phyloP scores from a whole-genome alignment of 2,888 invertebrate species.

The Nephrotoma flavescens region DNA sequence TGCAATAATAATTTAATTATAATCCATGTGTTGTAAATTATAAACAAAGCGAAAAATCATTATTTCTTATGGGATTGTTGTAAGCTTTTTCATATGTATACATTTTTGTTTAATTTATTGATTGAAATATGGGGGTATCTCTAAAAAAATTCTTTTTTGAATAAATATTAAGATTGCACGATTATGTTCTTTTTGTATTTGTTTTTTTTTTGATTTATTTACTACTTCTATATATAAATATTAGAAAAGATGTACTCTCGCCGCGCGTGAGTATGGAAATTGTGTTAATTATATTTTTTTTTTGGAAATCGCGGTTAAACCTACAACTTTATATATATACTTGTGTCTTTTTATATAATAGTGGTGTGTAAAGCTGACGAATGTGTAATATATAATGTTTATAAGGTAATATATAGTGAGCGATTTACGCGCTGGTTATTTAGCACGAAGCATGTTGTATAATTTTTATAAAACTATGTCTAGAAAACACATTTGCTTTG shows the following conservation, averaged over 20 bases:
- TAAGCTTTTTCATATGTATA: neutral
- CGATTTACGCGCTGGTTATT: neutral
- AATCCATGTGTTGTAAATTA: neutral
- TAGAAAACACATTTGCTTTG: neutral
- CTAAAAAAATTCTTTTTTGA: neutral
- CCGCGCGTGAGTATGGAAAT: neutral
- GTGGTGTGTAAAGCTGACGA: neutral
- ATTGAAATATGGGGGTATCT: neutral
- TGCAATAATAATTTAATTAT: neutral
- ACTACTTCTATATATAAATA: neutral
- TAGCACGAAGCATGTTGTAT: neutral
- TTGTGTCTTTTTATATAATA: neutral
- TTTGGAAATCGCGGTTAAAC: neutral
- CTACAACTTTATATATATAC: neutral
- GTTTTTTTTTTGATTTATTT: neutral
- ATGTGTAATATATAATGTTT: neutral
- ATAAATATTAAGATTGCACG: neutral
- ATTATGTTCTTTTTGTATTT: neutral
- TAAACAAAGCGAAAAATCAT: neutral
- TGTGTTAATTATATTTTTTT: neutral
- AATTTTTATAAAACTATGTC: neutral
- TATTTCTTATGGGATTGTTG: neutral
- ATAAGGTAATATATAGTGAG: neutral
- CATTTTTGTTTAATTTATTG: neutral
- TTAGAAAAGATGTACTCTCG: neutral